These are phyloP conservation scores for Isurus oxyrinchus DNA, from an alignment of 2,113 vertebrate species.

Conservation along the genomic window DNA sequence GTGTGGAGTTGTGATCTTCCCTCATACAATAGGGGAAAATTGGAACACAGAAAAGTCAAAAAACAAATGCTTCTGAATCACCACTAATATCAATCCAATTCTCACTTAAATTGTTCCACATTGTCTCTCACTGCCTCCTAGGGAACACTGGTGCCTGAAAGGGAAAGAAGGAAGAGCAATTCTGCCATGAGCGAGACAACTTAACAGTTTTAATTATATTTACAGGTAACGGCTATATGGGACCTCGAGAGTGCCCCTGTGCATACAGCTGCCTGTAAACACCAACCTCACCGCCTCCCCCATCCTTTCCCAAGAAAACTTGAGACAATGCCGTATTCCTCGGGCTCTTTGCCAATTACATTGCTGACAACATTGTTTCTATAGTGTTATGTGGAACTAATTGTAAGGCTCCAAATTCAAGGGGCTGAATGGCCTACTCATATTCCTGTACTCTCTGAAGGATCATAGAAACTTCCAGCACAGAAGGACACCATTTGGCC, in stretches of 20 bases:
- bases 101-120: background rate
- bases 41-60: background rate
- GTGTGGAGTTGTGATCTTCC: background rate
- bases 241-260: background rate
- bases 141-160: background rate
- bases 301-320: background rate
- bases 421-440: too few species aligned
- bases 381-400: background rate
- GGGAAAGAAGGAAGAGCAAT: background rate
- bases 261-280: background rate
- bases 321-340: background rate
- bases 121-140: background rate
- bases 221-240: background rate
- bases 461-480: too few species aligned
- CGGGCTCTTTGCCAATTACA: background rate
- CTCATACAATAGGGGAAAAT: background rate
- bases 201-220: background rate
- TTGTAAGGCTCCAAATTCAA: background rate
- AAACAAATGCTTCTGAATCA: background rate
- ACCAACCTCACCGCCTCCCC: too few species aligned
- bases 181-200: background rate
- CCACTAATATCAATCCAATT: background rate
- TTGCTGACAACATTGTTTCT: background rate
- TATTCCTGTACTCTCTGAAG: too few species aligned
- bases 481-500: too few species aligned